Percentiles rank a stretch among this genome's conserved stretches.
Evolutionary conservation across 2,797 vertebrate genomes (phyloP).

Genomic region (Arremon brunneinucha): DNA sequence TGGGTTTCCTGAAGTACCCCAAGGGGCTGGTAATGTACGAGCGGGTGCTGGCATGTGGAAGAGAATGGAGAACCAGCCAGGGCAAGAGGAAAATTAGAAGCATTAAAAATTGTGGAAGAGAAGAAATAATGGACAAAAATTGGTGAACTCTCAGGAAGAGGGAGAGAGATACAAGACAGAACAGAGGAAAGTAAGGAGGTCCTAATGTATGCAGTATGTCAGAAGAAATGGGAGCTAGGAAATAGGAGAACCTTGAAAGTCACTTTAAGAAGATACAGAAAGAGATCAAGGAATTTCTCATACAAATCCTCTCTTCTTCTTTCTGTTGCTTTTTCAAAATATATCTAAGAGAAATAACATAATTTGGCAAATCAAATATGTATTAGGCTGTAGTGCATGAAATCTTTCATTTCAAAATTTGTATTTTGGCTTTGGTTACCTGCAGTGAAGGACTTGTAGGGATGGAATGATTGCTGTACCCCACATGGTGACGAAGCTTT

Average conservation of each 20-base stretch:
- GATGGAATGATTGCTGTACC: background rate
- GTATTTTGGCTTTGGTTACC: background rate
- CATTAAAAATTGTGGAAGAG: background rate
- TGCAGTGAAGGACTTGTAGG: background rate
- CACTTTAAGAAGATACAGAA: background rate
- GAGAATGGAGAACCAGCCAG: background rate
- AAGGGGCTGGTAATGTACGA: background rate
- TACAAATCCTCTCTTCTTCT: background rate
- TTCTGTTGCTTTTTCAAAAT: background rate
- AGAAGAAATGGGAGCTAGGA: background rate
- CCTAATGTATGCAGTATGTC: background rate
- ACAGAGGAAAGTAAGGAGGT: background rate
- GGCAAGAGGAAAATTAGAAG: background rate
- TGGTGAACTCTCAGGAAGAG: background rate
- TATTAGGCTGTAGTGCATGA: background rate
- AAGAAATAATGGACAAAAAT: background rate
- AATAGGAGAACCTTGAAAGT: background rate
- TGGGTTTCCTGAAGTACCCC: background rate
- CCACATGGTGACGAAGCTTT: background rate
- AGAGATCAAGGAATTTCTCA: background rate
- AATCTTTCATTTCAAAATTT: background rate
- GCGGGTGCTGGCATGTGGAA: background rate
- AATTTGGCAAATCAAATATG: background rate
- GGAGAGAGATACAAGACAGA: background rate
- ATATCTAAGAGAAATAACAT: background rate